Base-by-base conservation (phyloP, 2,888 invertebrate genomes). In the Archips xylosteana region DNA sequence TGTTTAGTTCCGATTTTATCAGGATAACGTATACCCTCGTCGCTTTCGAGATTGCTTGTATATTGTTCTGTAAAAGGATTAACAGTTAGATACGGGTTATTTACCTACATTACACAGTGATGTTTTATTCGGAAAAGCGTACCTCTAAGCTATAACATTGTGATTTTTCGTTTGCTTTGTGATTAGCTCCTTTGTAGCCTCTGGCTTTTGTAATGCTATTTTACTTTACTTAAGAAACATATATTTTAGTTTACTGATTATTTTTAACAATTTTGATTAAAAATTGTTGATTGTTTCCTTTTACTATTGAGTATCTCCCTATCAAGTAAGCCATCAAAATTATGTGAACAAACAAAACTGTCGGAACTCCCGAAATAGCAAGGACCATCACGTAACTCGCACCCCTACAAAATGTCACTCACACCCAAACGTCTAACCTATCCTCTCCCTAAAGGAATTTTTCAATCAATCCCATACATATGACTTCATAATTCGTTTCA, bases 381-480 rank as follows among this genome's bases (percentile, higher is more conserved):
- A 57, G 67, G 39, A 71, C 51, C 75, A 76, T 74, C 76, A 74
- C 81, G 85, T 87, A 86, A 86, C 89, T 88, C 83, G 76, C 83
- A 83, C 82, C 91, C 90, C 88, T 80, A 79, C 79, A 78, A 79
- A 82, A 82, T 85, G 90, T 89, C 90, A 88, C 82, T 82, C 79
- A 82, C 89, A 88, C 85, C 88, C 87, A 85, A 86, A 85, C 80
- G 81, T 77, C 76, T 82, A 79, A 82, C 81, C 78, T 87, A 90
- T 89, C 87, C 89, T 87, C 85, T 80, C 80, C 78, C 83, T 83
- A 81, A 82, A 82, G 90, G 91, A 89, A 91, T 92, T 92, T 92
- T 92, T 91, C 92, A 92, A 91, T 92, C 90, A 91, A 83, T 85
- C 85, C 80, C 85, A 83, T 87, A 86, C 89, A 87, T 85, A 87